Conservation (phyloP, 2,888 invertebrate species). For the Caenorhabditis japonica region DNA sequence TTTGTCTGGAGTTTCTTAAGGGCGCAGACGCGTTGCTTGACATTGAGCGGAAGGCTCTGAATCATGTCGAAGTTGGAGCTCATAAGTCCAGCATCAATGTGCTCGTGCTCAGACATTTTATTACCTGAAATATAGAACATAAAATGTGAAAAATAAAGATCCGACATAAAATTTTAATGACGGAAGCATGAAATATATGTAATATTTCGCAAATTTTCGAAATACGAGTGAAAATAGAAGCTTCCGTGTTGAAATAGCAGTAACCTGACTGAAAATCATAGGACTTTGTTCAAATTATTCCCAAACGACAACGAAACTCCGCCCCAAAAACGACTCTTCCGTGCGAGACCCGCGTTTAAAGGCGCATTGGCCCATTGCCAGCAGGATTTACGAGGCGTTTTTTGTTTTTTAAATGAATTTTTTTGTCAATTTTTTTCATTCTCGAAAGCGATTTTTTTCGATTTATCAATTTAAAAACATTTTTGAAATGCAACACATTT, state of each 20-base stretch:
- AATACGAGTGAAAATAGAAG: not conserved
- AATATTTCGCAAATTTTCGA: not conserved
- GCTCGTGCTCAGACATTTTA: conserved; percentile 27
- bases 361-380: conserved; percentile 28
- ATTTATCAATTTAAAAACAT: conserved; percentile 5
- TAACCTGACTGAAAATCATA: conserved; percentile 33
- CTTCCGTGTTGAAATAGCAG: conserved; percentile 3
- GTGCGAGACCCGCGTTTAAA: conserved; percentile 42
- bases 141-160: not conserved
- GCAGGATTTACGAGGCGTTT: conserved; percentile 18
- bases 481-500: too few species aligned
- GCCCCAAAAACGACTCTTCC: conserved; percentile 32
- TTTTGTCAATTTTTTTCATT: too few species aligned
- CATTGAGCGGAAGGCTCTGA: conserved; percentile 19
- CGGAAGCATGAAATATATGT: not conserved
- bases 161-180: not conserved
- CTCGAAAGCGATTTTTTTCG: conserved; percentile 15
- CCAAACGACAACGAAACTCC: conserved; percentile 9
- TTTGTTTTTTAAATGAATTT: not conserved
- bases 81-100: conserved; percentile 7
- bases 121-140: conserved; percentile 18
- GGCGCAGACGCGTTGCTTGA: conserved; percentile 66
- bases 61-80: conserved; percentile 36
- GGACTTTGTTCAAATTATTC: conserved; percentile 32
- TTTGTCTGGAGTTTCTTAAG: conserved; percentile 73